A percentile compares a stretch with the other conserved stretches of the same genome.
Conservation (phyloP, 2,797 vertebrate genomes). For the Pseudochromis fuscus region DNA sequence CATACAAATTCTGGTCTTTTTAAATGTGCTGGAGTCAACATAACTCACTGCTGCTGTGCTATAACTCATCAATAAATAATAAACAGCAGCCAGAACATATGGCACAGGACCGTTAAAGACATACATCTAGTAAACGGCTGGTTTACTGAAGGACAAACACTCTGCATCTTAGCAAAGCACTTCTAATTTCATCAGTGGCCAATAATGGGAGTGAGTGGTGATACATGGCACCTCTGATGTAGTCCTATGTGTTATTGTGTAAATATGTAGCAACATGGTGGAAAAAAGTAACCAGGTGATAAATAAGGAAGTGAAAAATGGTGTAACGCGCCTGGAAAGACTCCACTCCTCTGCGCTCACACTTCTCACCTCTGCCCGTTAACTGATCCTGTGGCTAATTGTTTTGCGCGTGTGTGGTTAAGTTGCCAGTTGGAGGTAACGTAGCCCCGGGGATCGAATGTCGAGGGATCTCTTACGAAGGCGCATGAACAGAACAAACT, state of each 20-base stretch:
- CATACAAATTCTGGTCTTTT: neutral
- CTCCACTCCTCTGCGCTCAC: slow-evolving; percentile 30
- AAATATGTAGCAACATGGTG: neutral
- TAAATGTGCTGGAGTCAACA: neutral
- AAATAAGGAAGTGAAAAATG: slow-evolving; percentile 16
- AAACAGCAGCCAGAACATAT: neutral
- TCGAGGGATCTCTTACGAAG: slow-evolving; percentile 55
- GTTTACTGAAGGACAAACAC: too few species aligned
- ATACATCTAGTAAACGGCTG: neutral
- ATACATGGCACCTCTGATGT: neutral
- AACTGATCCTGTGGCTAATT: slow-evolving; percentile 70
- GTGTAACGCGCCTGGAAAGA: slow-evolving; percentile 19
- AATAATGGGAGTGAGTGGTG: neutral
- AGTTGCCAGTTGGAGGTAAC: slow-evolving; percentile 62
- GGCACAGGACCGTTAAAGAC: neutral
- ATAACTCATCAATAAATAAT: neutral
- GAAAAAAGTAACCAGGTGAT: neutral
- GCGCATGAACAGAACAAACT: slow-evolving; percentile 9
- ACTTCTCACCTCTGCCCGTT: slow-evolving; percentile 61
- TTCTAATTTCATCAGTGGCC: neutral
- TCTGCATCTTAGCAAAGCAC: too few species aligned
- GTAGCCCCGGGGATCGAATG: slow-evolving; percentile 52
- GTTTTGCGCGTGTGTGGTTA: slow-evolving; percentile 51
- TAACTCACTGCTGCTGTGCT: neutral
- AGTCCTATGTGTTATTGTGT: neutral